phyloP scores from a whole-genome alignment of 2,888 invertebrate species.

The Minunthozetes semirufus region DNA sequence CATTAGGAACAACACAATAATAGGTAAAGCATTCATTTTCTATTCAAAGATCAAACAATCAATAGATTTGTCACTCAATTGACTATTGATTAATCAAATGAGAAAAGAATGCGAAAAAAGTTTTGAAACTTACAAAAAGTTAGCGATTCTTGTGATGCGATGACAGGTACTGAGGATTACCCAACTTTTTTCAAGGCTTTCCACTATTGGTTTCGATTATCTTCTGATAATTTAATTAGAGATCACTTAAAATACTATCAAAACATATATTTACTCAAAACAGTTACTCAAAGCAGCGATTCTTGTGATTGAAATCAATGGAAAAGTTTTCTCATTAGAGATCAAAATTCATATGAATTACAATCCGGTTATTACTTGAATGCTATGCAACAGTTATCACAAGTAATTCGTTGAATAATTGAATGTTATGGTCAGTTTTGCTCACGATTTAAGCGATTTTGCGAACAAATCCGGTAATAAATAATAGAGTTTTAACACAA shows the following conservation, averaged over 20 bases:
- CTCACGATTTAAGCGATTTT: not conserved
- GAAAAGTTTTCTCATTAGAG: not conserved
- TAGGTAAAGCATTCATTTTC: not conserved
- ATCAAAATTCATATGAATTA: not conserved
- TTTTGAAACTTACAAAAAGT: not conserved
- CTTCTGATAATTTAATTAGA: not conserved
- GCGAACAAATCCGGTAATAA: not conserved
- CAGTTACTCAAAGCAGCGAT: not conserved
- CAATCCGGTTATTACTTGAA: not conserved
- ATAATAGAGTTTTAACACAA: not conserved
- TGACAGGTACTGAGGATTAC: not conserved
- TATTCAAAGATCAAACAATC: not conserved
- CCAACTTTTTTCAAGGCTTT: not conserved
- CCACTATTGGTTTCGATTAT: not conserved
- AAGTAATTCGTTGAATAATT: not conserved
- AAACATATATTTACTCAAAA: not conserved
- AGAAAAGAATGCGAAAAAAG: not conserved
- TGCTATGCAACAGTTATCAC: slow-evolving; percentile 5
- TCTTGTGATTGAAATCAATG: not conserved
- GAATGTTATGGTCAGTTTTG: not conserved
- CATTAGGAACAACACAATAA: not conserved
- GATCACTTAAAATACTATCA: not conserved
- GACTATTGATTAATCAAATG: not conserved
- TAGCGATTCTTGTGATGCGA: no score
- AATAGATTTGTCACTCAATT: not conserved